phyloP scores from a whole-genome alignment of 1,140 invertebrate genomes.

The Ceratina australensis region DNA sequence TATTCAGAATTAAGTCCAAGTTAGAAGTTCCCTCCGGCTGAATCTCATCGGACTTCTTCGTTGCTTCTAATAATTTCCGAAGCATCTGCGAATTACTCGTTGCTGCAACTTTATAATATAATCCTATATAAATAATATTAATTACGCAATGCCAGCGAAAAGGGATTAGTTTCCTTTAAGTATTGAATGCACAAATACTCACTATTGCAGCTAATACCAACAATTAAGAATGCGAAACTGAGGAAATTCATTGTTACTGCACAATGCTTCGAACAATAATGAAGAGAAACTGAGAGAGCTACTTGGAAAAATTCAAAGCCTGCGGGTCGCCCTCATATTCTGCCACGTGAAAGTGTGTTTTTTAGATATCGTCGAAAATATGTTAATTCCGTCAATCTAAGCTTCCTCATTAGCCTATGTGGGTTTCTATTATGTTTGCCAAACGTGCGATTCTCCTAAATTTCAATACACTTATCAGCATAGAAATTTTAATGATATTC shows the following conservation, averaged over 20 bases:
- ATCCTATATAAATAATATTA: slow-evolving; percentile 14
- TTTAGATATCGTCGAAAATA: slow-evolving; percentile 53
- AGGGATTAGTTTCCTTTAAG: not conserved
- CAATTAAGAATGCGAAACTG: slow-evolving; percentile 11
- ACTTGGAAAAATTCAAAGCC: slow-evolving; percentile 44
- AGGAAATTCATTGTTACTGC: slow-evolving; percentile 51
- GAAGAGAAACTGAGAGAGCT: slow-evolving; percentile 47
- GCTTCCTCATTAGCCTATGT: slow-evolving; percentile 46
- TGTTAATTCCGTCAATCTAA: slow-evolving; percentile 35
- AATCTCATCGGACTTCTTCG: not conserved
- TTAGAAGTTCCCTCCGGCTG: not conserved
- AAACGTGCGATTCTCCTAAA: not conserved
- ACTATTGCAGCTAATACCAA: slow-evolving; percentile 37
- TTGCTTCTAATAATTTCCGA: not conserved
- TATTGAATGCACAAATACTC: slow-evolving; percentile 33
- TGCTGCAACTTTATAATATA: not conserved
- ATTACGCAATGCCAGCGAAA: not conserved
- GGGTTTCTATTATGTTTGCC: slow-evolving; percentile 19
- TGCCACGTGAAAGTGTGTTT: slow-evolving; percentile 54
- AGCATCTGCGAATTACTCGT: not conserved
- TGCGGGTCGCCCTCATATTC: slow-evolving; percentile 60
- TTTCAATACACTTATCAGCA: not conserved
- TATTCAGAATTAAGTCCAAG: not conserved
- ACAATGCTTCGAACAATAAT: slow-evolving; percentile 42
- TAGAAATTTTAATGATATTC: not conserved